These are phyloP conservation scores for Arremon brunneinucha DNA, from an alignment of 2,797 vertebrate species.

Conservation along the genomic window DNA sequence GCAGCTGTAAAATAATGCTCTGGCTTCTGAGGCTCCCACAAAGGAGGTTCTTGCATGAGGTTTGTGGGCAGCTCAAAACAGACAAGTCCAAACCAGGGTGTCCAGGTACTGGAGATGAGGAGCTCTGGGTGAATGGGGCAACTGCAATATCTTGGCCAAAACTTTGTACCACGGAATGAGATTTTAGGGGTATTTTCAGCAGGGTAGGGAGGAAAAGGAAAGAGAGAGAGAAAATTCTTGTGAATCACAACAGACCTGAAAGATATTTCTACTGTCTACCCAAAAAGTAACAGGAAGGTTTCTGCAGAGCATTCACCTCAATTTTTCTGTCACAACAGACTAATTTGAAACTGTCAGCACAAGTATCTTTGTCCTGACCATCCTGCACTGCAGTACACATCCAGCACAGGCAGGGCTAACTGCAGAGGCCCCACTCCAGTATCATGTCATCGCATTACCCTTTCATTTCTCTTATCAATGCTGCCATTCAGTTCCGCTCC, in stretches of 20 bases:
- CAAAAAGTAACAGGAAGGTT: not conserved
- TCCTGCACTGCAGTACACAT: not conserved
- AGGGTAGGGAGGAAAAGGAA: not conserved
- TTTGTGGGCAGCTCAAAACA: not conserved
- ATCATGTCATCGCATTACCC: not conserved
- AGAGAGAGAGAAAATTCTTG: not conserved
- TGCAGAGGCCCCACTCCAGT: not conserved
- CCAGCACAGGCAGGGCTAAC: not conserved
- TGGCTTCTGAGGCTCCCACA: not conserved
- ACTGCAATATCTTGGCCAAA: not conserved
- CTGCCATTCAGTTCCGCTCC: constrained; percentile 20
- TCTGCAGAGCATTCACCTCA: not conserved
- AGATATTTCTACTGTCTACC: not conserved
- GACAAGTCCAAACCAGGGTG: not conserved
- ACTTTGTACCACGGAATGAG: not conserved
- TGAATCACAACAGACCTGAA: not conserved
- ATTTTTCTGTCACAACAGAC: not conserved
- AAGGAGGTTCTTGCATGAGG: rapidly evolving
- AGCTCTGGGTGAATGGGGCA: not conserved
- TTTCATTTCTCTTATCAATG: constrained; percentile 55
- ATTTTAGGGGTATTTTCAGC: not conserved
- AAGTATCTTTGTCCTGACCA: constrained; percentile 5
- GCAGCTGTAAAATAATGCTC: not conserved
- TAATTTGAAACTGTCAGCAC: constrained; percentile 17
- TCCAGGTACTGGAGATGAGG: not conserved